These are phyloP conservation scores for Acronicta alni DNA, from an alignment of 2,888 invertebrate genomes.

Conservation along the genomic window DNA sequence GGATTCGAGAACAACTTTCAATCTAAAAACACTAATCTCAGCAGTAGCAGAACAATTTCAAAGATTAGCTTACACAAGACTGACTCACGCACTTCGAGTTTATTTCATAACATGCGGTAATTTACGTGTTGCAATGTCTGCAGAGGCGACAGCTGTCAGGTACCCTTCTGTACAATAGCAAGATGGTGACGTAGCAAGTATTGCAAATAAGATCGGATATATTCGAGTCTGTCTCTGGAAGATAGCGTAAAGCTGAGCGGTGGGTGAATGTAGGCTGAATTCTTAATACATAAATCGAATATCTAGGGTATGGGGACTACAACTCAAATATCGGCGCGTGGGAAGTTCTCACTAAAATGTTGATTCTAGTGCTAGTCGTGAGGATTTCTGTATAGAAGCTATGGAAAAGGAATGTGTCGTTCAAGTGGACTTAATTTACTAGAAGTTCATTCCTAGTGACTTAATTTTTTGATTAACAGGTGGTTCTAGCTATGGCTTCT, in stretches of 20 bases:
- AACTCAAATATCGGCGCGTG: conserved; percentile 34
- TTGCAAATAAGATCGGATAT: conserved; percentile 36
- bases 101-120: conserved; percentile 41
- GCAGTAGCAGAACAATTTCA: conserved; percentile 20
- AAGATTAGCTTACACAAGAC: conserved; percentile 27
- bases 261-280: conserved; percentile 44
- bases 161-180: conserved; percentile 27
- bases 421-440: too few species aligned
- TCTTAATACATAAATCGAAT: conserved; percentile 37
- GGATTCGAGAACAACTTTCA: not conserved
- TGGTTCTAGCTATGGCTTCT: too few species aligned
- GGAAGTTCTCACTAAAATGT: conserved; percentile 1
- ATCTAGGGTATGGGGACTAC: conserved; percentile 19
- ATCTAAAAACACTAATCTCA: conserved; percentile 6
- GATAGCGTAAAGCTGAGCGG: conserved; percentile 36
- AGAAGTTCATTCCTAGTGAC: too few species aligned
- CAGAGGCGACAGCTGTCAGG: conserved; percentile 27
- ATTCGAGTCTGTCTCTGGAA: conserved; percentile 22
- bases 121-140: conserved; percentile 39
- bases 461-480: too few species aligned
- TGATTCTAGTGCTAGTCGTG: too few species aligned
- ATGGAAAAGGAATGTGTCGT: too few species aligned
- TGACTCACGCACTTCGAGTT: conserved; percentile 37
- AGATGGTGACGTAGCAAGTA: conserved; percentile 36
- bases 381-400: too few species aligned